These are phyloP conservation scores for Neuroscelio doddi DNA, from an alignment of 2,888 invertebrate genomes.

Conservation along the genomic window DNA sequence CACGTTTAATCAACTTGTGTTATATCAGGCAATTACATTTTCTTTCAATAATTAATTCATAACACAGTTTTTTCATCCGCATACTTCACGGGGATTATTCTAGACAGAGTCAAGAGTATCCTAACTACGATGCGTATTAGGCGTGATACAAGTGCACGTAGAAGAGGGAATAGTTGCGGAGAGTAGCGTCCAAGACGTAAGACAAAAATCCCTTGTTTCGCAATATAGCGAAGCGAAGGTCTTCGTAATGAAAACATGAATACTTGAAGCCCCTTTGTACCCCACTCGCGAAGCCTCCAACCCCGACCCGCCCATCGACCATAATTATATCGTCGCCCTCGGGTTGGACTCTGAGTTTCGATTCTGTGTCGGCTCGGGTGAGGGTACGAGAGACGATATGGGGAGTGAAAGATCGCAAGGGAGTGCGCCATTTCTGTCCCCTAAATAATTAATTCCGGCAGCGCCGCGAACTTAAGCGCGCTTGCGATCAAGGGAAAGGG, in stretches of 20 bases:
- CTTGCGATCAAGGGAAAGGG: conserved; percentile 53
- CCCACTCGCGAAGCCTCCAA: conserved; percentile 47
- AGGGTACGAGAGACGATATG: conserved; percentile 31
- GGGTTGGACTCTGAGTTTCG: conserved; percentile 57
- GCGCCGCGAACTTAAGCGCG: conserved; percentile 68
- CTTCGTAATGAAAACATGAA: conserved; percentile 71
- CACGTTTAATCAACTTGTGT: too few relatives aligned
- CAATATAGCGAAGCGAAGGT: conserved; percentile 50
- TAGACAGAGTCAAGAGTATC: too few relatives aligned
- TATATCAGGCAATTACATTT: too few relatives aligned
- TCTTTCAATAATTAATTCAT: conserved; percentile 44
- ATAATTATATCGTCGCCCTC: conserved; percentile 72
- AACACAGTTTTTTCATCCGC: conserved; percentile 32
- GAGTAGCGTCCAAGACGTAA: conserved; percentile 26
- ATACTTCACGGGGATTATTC: too few relatives aligned
- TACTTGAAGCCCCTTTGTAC: conserved; percentile 66
- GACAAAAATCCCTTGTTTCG: conserved; percentile 55
- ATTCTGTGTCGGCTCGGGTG: conserved; percentile 46
- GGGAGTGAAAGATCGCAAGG: conserved; percentile 58
- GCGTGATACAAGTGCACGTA: too few relatives aligned
- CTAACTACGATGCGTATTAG: too few relatives aligned
- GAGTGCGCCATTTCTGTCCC: conserved; percentile 71
- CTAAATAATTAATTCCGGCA: conserved; percentile 73
- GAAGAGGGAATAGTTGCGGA: conserved; percentile 36
- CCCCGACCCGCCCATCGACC: conserved; percentile 60